Evolutionary conservation across 2,113 vertebrate species (phyloP).

Genomic region (Cyanistes caeruleus): DNA sequence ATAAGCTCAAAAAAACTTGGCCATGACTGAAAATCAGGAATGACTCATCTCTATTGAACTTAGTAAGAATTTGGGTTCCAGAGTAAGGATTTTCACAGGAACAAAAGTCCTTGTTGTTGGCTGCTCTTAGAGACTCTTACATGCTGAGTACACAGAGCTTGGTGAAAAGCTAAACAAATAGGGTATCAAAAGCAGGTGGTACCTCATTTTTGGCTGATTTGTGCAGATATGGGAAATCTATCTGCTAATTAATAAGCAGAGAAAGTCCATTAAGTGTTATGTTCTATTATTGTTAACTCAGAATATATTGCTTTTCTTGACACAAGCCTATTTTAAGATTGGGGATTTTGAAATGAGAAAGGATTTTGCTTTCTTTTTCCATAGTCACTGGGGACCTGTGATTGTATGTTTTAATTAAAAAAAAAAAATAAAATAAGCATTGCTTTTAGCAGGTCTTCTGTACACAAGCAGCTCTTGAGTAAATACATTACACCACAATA

Average conservation of each 20-base stretch:
- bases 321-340: not conserved
- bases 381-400: not conserved
- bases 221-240: not conserved
- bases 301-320: not conserved
- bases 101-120: not conserved
- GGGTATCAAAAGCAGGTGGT: not conserved
- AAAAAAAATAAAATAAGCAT: not conserved
- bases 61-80: not conserved
- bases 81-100: not conserved
- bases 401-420: not conserved
- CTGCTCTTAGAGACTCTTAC: not conserved
- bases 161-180: not conserved
- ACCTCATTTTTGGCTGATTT: not conserved
- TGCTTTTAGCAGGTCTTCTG: not conserved
- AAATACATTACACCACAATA: not conserved
- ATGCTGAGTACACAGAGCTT: not conserved
- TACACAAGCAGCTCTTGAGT: not conserved
- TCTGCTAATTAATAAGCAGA: slow-evolving; percentile 3
- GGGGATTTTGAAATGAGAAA: not conserved
- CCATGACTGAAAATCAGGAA: not conserved
- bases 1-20: not conserved
- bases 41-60: not conserved
- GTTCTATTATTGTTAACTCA: not conserved
- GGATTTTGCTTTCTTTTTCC: not conserved
- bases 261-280: not conserved